Base-by-base conservation (phyloP, 2,888 invertebrate species). In the Plusia festucae region DNA sequence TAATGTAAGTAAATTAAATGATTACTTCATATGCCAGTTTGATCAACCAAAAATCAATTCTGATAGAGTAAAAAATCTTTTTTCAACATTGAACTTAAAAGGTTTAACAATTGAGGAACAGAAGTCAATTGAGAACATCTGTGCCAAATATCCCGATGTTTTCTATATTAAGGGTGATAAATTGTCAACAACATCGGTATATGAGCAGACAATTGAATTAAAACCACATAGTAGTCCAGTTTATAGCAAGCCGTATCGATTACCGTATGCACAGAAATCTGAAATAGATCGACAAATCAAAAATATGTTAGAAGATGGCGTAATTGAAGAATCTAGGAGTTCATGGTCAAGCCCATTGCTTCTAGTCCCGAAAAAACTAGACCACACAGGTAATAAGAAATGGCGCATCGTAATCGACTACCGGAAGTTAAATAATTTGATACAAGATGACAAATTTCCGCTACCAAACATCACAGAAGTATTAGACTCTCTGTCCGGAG, bases 161-260 rank as follows among this genome's bases (percentile, higher is more conserved):
- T 53, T 53, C 18, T 32, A 32, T 32, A 15, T 49, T 6, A 2
- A 20, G 2, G 49, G 49, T 5, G 70, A 70, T 52, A 60, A 57
- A 54, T 53, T 71, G 46, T 55, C 51, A 5, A 40, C 40, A 1
- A 40, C 40, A 13, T 3, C 8, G 1, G 3, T 40, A 3, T 40
- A 40, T 15, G 5, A 13, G 1, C 40, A 40, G 2, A 40, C 4
- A 1, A 40, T 40, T 15, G 1, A 15, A 13, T 5, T 40, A 40
- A 40, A 40, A 40, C 40, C 40, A 1, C 1, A 40, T n/a, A 11
- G 8, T 15, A 11, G 1, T 15, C 40, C 40, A 11, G 40, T 40
- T 2, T 40, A 40, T 15, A 5, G 2, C 1, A 13, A 15, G 15
- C 40, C 13, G 1, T 40, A 40, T 40, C 1, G 40, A 5, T n/a